Conservation (phyloP, 2,888 invertebrate genomes). For the Pristionchus exspectatus region DNA sequence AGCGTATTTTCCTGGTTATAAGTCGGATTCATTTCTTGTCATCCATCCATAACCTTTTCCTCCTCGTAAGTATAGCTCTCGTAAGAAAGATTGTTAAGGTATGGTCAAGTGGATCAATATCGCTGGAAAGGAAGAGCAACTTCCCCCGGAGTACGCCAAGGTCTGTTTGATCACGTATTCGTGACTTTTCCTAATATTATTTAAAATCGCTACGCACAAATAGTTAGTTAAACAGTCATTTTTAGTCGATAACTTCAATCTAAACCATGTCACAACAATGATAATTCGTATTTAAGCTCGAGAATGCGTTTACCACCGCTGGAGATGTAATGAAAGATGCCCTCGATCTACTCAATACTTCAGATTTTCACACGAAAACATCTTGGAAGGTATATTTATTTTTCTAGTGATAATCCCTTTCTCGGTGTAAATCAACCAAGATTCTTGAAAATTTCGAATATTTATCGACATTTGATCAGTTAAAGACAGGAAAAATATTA, state of each 20-base stretch:
- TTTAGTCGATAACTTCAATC: not conserved
- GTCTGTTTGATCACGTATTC: not conserved
- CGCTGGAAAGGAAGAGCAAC: not conserved
- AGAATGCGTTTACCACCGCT: not conserved
- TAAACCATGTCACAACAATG: not conserved
- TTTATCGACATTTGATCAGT: not conserved
- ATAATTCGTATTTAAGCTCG: not conserved
- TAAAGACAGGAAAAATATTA: not conserved
- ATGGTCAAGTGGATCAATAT: not conserved
- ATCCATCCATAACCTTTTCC: not conserved
- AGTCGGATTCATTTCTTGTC: not conserved
- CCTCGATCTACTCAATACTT: not conserved
- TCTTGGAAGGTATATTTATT: conserved; percentile 2
- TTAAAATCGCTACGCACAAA: not conserved
- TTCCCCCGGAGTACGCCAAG: not conserved
- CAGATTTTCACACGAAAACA: not conserved
- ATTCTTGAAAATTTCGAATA: not conserved
- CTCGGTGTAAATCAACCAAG: too few relatives aligned
- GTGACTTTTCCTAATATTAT: not conserved
- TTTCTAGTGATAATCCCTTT: not conserved
- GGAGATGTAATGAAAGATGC: not conserved
- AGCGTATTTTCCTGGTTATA: not conserved
- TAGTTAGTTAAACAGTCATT: not conserved
- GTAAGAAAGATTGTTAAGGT: not conserved
- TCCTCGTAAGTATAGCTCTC: not conserved